Percentiles rank a stretch among this genome's conserved stretches.
These are phyloP conservation scores for Rafetus swinhoei DNA, from an alignment of 2,113 vertebrate genomes.

Conservation along the genomic window DNA sequence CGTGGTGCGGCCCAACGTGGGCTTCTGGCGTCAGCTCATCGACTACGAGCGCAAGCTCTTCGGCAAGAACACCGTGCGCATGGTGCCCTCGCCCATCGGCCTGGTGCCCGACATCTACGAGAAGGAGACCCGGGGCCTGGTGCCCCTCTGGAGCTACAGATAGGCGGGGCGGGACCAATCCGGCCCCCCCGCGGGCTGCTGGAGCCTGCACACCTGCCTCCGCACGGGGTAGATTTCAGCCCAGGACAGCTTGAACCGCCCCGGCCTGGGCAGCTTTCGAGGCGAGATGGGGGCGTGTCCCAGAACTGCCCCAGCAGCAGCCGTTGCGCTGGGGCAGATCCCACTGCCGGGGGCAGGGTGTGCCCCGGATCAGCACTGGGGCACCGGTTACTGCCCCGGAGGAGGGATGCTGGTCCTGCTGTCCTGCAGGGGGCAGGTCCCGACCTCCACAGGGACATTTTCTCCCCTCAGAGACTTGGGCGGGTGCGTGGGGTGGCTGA, in stretches of 20 bases:
- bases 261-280: no score
- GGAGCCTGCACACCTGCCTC: no score
- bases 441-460: background rate
- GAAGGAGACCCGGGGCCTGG: constrained; percentile 36
- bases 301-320: no score
- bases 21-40: constrained; percentile 63
- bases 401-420: constrained; percentile 26
- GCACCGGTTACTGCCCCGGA: background rate
- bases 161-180: constrained; percentile 12
- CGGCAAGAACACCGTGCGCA: constrained; percentile 49
- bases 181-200: background rate
- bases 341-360: no score
- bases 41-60: constrained; percentile 54
- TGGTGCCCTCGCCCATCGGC: constrained; percentile 54
- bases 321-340: no score
- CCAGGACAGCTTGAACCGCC: no score
- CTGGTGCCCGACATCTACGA: constrained; percentile 46
- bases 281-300: no score
- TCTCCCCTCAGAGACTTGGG: background rate
- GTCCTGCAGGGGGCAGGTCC: background rate
- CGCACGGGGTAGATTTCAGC: no score
- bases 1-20: constrained; percentile 48
- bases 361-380: no score
- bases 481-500: background rate
- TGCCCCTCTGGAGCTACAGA: constrained; percentile 57